Evolutionary conservation across 2,888 invertebrate species (phyloP).

Genomic region (Macrosiphum euphorbiae): DNA sequence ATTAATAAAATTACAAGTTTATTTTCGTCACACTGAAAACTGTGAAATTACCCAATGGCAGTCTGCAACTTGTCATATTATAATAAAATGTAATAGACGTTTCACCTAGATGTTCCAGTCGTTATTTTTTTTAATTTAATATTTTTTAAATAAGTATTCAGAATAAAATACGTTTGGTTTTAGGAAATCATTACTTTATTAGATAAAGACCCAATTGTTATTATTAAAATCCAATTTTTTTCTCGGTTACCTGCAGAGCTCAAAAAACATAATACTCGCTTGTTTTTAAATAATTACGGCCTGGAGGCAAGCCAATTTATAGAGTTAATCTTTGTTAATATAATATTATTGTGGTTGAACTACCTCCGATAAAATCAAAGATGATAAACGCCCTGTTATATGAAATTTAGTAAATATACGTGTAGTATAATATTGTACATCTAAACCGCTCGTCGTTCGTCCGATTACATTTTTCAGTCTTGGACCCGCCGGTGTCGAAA

Average conservation of each 20-base stretch:
- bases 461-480: constrained; percentile 72
- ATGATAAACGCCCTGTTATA: too few species aligned
- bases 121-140: not conserved
- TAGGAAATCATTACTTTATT: not conserved
- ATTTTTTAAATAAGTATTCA: not conserved
- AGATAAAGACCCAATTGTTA: not conserved
- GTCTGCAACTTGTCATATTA: not conserved
- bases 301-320: too few species aligned
- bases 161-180: not conserved
- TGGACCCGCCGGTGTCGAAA: constrained; percentile 80
- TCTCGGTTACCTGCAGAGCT: too few species aligned
- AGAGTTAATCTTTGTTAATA: too few species aligned
- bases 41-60: not conserved
- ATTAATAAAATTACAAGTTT: not conserved
- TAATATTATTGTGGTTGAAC: too few species aligned
- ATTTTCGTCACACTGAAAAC: not conserved
- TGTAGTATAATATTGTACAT: not conserved
- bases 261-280: too few species aligned
- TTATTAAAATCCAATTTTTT: too few species aligned
- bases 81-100: not conserved
- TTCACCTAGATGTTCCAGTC: not conserved
- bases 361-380: too few species aligned
- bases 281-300: too few species aligned
- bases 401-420: too few species aligned
- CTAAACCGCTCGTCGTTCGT: not conserved